Evolutionary conservation across 2,888 invertebrate genomes (phyloP).

Genomic region (Campoplex capitator): DNA sequence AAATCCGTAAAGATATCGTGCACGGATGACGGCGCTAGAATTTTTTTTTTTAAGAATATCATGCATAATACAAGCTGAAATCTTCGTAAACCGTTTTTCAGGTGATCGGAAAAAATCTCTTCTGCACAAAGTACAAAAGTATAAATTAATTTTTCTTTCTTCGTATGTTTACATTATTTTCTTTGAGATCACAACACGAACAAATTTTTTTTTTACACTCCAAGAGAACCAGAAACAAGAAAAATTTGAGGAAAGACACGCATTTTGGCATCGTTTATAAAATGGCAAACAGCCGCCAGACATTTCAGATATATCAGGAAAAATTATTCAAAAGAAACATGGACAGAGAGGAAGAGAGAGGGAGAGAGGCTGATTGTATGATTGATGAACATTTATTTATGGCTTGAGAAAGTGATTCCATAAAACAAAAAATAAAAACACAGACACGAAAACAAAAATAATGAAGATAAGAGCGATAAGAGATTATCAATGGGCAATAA

Average conservation of each 20-base stretch:
- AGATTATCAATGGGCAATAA: background rate
- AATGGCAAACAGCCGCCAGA: background rate
- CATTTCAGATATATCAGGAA: background rate
- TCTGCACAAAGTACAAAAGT: background rate
- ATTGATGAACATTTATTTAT: conserved; percentile 6
- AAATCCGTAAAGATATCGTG: conserved; percentile 26
- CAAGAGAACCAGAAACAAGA: background rate
- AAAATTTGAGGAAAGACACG: background rate
- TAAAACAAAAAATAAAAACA: background rate
- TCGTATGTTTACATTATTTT: background rate
- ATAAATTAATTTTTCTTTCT: background rate
- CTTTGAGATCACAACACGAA: background rate
- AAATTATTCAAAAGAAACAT: background rate
- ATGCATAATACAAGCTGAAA: conserved; percentile 14
- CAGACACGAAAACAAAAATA: background rate
- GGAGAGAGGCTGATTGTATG: background rate
- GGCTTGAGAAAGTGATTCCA: background rate
- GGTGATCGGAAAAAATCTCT: background rate
- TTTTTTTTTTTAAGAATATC: conserved; percentile 10
- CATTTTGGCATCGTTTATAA: background rate
- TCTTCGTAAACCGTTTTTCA: background rate
- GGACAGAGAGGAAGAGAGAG: background rate
- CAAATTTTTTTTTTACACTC: background rate
- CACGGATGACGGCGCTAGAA: background rate
- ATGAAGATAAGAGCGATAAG: background rate